These are phyloP conservation scores for Calliphora vomitoria DNA, from an alignment of 2,888 invertebrate species.

Conservation along the genomic window DNA sequence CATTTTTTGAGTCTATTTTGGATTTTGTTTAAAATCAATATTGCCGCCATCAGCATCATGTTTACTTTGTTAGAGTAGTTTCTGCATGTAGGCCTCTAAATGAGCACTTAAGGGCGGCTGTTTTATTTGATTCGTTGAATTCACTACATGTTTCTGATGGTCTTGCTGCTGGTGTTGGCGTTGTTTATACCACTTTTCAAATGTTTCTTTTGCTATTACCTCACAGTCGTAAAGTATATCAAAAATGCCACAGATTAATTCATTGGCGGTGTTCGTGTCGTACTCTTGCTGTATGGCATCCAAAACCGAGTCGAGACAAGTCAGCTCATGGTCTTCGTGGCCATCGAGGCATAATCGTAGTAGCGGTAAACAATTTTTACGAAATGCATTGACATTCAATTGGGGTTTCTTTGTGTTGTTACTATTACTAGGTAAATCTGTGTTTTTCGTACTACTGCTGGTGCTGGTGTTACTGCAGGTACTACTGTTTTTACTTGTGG, in stretches of 20 bases:
- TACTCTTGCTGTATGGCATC: constrained; percentile 77
- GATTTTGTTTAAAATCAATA: constrained; percentile 26
- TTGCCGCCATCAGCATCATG: background rate
- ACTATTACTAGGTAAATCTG: constrained; percentile 13
- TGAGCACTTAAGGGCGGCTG: constrained; percentile 59
- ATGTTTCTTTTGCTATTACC: constrained; percentile 82
- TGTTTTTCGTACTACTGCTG: constrained; percentile 43
- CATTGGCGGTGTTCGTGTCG: constrained; percentile 77
- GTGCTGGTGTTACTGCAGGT: constrained; percentile 45
- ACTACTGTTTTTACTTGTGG: constrained; percentile 59
- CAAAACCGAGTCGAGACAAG: constrained; percentile 81
- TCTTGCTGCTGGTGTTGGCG: constrained; percentile 32
- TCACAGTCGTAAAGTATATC: constrained; percentile 80
- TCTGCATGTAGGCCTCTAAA: constrained; percentile 72
- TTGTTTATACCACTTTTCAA: constrained; percentile 80
- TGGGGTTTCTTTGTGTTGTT: constrained; percentile 59
- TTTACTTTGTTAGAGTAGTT: constrained; percentile 70
- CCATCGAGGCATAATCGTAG: constrained; percentile 81
- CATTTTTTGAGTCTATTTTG: constrained; percentile 20
- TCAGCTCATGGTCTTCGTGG: constrained; percentile 79
- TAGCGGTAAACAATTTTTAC: constrained; percentile 79
- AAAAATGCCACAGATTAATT: constrained; percentile 79
- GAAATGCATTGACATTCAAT: constrained; percentile 77
- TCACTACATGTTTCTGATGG: constrained; percentile 60
- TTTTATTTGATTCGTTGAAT: constrained; percentile 75